phyloP scores from a whole-genome alignment of 2,888 invertebrate genomes.

The Orthosia incerta region DNA sequence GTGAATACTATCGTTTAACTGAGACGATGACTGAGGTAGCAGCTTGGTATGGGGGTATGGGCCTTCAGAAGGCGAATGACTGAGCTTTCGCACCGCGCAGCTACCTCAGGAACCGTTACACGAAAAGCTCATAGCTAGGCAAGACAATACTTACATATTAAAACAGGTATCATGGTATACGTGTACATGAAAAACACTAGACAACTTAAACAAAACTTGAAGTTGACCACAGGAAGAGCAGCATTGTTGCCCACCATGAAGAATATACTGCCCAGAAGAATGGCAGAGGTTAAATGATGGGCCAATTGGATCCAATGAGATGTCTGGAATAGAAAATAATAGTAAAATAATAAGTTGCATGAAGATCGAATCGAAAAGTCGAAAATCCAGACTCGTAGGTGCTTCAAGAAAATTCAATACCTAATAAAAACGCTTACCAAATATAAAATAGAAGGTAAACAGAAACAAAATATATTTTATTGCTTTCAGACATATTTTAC shows the following conservation, averaged over 20 bases:
- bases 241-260: constrained; percentile 91
- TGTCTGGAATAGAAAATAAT: constrained; percentile 75
- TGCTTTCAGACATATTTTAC: too few species aligned
- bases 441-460: too few species aligned
- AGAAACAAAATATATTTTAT: too few species aligned
- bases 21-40: neutral
- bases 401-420: too few species aligned
- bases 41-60: too few species aligned
- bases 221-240: constrained; percentile 89
- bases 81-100: too few species aligned
- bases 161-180: constrained; percentile 91
- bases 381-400: too few species aligned
- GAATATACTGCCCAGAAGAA: constrained; percentile 91
- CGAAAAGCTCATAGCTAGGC: neutral
- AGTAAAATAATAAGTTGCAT: neutral
- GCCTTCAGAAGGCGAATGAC: too few species aligned
- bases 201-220: constrained; percentile 91
- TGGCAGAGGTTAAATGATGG: constrained; percentile 90
- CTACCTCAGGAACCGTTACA: neutral
- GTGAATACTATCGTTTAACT: too few species aligned
- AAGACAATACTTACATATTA: constrained; percentile 89
- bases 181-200: constrained; percentile 93
- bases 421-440: too few species aligned
- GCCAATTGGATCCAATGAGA: constrained; percentile 90
- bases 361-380: too few species aligned